Conservation (phyloP, 2,113 vertebrate genomes). For the Balaeniceps rex region DNA sequence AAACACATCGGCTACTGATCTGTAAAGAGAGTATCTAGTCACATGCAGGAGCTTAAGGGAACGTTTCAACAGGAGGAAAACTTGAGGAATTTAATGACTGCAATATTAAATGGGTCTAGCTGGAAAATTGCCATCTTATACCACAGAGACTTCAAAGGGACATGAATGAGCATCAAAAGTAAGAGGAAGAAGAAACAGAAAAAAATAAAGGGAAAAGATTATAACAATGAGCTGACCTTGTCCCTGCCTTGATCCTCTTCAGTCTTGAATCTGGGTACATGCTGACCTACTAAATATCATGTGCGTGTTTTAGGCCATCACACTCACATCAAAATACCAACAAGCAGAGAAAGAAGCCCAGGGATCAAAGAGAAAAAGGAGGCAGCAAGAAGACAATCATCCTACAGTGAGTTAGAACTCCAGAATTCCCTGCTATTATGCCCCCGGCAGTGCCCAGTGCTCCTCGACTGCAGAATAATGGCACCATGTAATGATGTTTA, state of each 20-base stretch:
- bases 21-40: not conserved
- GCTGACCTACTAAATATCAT: not conserved
- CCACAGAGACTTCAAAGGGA: not conserved
- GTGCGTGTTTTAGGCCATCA: not conserved
- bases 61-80: not conserved
- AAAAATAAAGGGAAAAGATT: not conserved
- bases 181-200: not conserved
- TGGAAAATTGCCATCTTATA: not conserved
- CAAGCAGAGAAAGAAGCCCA: not conserved
- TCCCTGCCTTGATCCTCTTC: not conserved
- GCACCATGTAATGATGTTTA: not conserved
- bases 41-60: not conserved
- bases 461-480: not conserved
- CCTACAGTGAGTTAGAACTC: not conserved
- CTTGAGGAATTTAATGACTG: not conserved
- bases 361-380: not conserved
- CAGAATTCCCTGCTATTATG: not conserved
- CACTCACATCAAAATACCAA: not conserved
- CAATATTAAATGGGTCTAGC: not conserved
- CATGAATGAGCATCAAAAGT: not conserved
- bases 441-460: not conserved
- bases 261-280: not conserved
- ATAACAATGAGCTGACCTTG: not conserved
- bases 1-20: not conserved
- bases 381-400: not conserved